A percentile compares a stretch with the other conserved stretches of the same genome.
phyloP scores from a whole-genome alignment of 2,888 invertebrate genomes.

The Hyppa rectilinea region DNA sequence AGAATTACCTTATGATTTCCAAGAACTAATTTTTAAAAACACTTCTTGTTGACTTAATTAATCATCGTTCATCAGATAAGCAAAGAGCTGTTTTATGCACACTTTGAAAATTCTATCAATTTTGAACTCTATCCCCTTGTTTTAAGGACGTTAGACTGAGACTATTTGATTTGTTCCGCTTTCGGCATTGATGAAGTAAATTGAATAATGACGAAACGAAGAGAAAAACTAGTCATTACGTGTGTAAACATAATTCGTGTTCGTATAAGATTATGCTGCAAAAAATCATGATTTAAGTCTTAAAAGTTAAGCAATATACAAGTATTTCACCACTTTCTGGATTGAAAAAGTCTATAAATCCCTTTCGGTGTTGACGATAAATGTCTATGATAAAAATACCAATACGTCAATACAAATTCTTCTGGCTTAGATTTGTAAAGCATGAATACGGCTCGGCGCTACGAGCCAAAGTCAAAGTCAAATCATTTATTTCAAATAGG shows the following conservation, averaged over 20 bases:
- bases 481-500: too few species aligned
- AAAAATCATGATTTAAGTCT: background rate
- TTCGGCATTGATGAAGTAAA: slow-evolving; percentile 41
- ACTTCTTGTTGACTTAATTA: slow-evolving; percentile 61
- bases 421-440: too few species aligned
- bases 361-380: background rate
- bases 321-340: background rate
- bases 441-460: too few species aligned
- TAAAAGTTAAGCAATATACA: background rate
- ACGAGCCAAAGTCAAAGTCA: too few species aligned
- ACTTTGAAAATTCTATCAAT: slow-evolving; percentile 10
- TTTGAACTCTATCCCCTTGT: slow-evolving; percentile 20
- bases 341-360: background rate
- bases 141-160: slow-evolving; percentile 1
- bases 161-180: slow-evolving; percentile 12
- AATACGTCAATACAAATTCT: too few species aligned
- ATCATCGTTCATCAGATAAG: slow-evolving; percentile 45
- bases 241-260: slow-evolving; percentile 43
- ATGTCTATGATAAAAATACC: background rate
- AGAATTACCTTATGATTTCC: slow-evolving; percentile 28
- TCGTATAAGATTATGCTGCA: background rate
- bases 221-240: slow-evolving; percentile 43
- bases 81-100: slow-evolving; percentile 25
- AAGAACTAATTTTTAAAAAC: slow-evolving; percentile 40
- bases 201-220: slow-evolving; percentile 45